Base-by-base conservation (phyloP, 2,888 invertebrate species). In the Netelia virgata region DNA sequence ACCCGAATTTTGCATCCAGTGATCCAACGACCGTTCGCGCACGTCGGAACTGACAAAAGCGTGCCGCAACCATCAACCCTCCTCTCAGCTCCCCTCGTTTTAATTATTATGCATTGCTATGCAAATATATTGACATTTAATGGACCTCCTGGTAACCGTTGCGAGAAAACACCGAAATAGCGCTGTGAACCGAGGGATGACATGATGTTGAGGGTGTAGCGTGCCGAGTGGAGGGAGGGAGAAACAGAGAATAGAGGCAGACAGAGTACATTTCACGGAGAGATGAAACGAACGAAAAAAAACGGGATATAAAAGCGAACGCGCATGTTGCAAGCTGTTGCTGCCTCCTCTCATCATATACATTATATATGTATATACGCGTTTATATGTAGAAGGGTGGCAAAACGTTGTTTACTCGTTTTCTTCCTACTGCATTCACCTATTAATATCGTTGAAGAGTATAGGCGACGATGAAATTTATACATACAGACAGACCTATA, bases 41-140 rank as follows among this genome's bases (percentile, higher is more conserved):
- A 41, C 66, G 11, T 23, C 20, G 50, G 59, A 59, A 63, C 53
- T 66, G 76, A 68, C 64, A 50, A 70, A 61, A 74, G 73, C 76
- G 72, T 43, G 78, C 47, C 57, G 18, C 59, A 61, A 72, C 75
- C 55, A 50, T 18, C 78, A 73, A 77, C 78, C 63, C 66, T 69
- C 75, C 73, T 80, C 86, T 86, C 83, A 75, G 64, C 86, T 82
- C 84, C 86, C 86, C 86, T 43, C 66, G 73, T 73, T 69, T 85
- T 91, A 90, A 91, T 91, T 91, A 92, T 91, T 91, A 91, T 91
- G 91, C 91, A 90, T 91, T 90, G 90, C 90, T 88, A 90, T 91
- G 90, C 91, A 91, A 91, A 91, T 91, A 88, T 88, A 90, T 90
- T 88, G 88, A 88, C 90, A 89, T 90, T 91, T 90, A 90, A 91